Base-by-base conservation (phyloP, 2,113 vertebrate genomes). In the Misgurnus mizolepis region DNA sequence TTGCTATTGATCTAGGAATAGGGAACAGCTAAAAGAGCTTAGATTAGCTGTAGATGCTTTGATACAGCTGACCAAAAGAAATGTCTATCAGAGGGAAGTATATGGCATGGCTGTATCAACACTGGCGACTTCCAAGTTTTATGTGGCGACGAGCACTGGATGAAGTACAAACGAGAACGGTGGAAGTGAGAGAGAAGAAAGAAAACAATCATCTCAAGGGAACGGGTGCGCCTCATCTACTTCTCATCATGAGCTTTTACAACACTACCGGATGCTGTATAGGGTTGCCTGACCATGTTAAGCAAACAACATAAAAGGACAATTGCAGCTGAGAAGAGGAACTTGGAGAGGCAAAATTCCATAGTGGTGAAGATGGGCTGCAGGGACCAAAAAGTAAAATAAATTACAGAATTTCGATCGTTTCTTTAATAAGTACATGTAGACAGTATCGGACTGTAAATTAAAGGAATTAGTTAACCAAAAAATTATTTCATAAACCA, bases 241-340 rank as follows among this genome's bases (percentile, higher is more conserved):
- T 64, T 39, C 73, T 64, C 73, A 64, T 76, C 73, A 76, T 64
- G 73, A 76, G 43, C 40, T 76, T 76, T 76, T 7, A 45, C 6
- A 73, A 17, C 55, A 7, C 70, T 4, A 73, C 40, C 4, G 39
- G 53, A 45, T 45, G 70, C 27, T 2, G 22, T 2, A 22, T 22
- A 22, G 17, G 40, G n/a, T 43, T 60, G 39, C 41, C 70, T 73
- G 70, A 10, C 45, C 72, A 34, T 55, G 56, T 15, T 22, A n/a
- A 60, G 40, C n/a, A 61, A 39, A 76, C 14, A 50, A n/a, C 7
- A 14, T 64, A 22, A 64, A 17, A 4, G 40, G 12, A 49, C 27
- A 64, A 61, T 73, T 55, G 43, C 34, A 56, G 71, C 39, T 60
- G 34, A 45, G 55, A 75, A 64, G 18, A 75, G 27, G 58, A 45